These are phyloP conservation scores for Leptarthrus brevirostris DNA, from an alignment of 2,888 invertebrate genomes.

Conservation along the genomic window DNA sequence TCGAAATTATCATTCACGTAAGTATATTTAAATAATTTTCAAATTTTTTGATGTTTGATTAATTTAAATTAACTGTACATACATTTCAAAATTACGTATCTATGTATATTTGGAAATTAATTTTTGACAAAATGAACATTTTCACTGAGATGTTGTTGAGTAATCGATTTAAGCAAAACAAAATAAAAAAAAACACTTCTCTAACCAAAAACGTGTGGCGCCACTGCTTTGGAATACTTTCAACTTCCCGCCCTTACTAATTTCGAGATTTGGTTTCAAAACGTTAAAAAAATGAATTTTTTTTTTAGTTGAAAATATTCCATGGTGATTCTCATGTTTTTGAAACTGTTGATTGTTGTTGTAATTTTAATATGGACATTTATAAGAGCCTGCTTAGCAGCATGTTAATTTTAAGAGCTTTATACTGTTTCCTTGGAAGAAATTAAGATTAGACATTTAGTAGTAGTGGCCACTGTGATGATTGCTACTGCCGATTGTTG, in stretches of 20 bases:
- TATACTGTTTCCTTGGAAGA: not conserved
- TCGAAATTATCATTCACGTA: conserved; percentile 52
- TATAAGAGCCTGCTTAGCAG: not conserved
- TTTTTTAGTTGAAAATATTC: not conserved
- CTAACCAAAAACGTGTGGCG: not conserved
- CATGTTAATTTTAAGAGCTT: conserved; percentile 24
- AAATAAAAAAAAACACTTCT: not conserved
- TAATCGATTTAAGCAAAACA: not conserved
- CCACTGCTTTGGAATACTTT: not conserved
- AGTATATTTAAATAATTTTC: conserved; percentile 49
- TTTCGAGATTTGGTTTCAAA: too few relatives aligned
- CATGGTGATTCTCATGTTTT: not conserved
- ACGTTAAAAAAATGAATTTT: too few relatives aligned
- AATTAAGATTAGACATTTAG: not conserved
- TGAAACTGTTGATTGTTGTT: not conserved
- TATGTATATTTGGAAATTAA: not conserved
- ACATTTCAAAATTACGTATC: not conserved
- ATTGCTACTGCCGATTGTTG: conserved; percentile 3
- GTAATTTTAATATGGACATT: not conserved
- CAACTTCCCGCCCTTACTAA: not conserved
- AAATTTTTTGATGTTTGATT: conserved; percentile 30
- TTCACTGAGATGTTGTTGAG: conserved; percentile 5
- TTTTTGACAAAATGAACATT: not conserved
- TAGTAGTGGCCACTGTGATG: not conserved
- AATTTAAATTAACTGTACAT: conserved; percentile 15